Percentiles rank a stretch among this genome's conserved stretches.
These are phyloP conservation scores for Drosophila colorata DNA, from an alignment of 2,888 invertebrate genomes.

Conservation along the genomic window DNA sequence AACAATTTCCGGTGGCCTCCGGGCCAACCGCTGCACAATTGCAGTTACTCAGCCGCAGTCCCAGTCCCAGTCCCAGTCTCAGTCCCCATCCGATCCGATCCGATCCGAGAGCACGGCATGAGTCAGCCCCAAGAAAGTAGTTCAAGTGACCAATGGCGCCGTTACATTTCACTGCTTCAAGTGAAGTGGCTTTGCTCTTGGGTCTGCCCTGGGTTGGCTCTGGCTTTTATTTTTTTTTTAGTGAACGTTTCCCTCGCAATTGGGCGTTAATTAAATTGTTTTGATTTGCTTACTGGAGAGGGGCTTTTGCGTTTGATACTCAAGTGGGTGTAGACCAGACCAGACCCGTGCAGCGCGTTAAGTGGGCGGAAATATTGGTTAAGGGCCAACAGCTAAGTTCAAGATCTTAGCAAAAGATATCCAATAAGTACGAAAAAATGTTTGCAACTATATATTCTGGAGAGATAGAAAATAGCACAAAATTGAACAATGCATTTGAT, in stretches of 20 bases:
- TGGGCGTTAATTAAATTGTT: conserved; percentile 77
- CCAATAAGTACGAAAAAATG: no score
- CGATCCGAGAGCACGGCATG: conserved; percentile 43
- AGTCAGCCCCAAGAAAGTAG: conserved; percentile 69
- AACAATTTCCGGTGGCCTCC: conserved; percentile 70
- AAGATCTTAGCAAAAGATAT: conserved; percentile 20
- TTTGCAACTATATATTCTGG: no score
- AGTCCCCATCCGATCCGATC: conserved; percentile 1
- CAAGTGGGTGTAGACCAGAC: conserved; percentile 40
- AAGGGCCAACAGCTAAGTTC: conserved; percentile 32
- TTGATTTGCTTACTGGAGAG: conserved; percentile 55
- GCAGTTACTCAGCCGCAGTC: conserved; percentile 38
- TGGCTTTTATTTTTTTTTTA: not conserved
- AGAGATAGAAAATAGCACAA: no score
- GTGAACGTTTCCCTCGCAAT: conserved; percentile 40
- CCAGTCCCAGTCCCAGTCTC: conserved; percentile 3
- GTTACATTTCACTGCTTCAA: conserved; percentile 74
- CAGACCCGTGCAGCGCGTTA: conserved; percentile 17
- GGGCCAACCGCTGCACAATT: conserved; percentile 60
- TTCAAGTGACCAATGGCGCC: conserved; percentile 78
- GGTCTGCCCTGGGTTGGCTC: conserved; percentile 1
- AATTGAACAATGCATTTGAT: no score
- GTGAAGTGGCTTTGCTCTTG: conserved; percentile 46
- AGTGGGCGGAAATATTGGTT: conserved; percentile 47
- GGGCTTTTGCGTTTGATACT: conserved; percentile 46